A percentile compares a stretch with the other conserved stretches of the same genome.
Evolutionary conservation across 2,113 vertebrate species (phyloP).

Genomic region (Oreochromis spilurus): DNA sequence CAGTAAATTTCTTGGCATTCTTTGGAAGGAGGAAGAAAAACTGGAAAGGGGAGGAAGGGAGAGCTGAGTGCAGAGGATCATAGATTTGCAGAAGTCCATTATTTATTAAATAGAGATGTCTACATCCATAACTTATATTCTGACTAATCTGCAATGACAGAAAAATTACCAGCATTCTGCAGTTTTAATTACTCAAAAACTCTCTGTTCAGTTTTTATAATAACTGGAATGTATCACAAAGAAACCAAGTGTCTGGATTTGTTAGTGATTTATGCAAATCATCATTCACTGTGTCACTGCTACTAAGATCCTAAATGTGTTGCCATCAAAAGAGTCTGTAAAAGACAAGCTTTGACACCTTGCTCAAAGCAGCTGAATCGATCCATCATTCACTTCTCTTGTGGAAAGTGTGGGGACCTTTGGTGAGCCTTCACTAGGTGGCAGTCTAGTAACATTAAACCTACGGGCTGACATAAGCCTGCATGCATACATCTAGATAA

Average conservation of each 20-base stretch:
- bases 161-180: not conserved
- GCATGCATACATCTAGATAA: slow-evolving; percentile 32
- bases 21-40: not conserved
- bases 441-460: slow-evolving; percentile 73
- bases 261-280: not conserved
- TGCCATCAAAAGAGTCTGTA: not conserved
- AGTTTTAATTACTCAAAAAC: not conserved
- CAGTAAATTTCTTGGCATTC: slow-evolving; percentile 3
- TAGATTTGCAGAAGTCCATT: not conserved
- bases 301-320: slow-evolving; percentile 2
- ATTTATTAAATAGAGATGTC: not conserved
- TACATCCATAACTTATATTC: not conserved
- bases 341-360: not conserved
- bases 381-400: slow-evolving; percentile 7
- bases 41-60: not conserved
- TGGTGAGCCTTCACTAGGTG: slow-evolving; percentile 69
- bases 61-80: not conserved
- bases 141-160: not conserved
- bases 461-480: slow-evolving; percentile 11
- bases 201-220: not conserved
- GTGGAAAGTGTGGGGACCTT: slow-evolving; percentile 1
- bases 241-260: not conserved
- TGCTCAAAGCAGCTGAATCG: slow-evolving; percentile 27
- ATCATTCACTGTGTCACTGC: not conserved
- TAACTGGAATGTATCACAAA: not conserved